phyloP scores from a whole-genome alignment of 2,797 vertebrate species.

The Paramormyrops hopkinsi region DNA sequence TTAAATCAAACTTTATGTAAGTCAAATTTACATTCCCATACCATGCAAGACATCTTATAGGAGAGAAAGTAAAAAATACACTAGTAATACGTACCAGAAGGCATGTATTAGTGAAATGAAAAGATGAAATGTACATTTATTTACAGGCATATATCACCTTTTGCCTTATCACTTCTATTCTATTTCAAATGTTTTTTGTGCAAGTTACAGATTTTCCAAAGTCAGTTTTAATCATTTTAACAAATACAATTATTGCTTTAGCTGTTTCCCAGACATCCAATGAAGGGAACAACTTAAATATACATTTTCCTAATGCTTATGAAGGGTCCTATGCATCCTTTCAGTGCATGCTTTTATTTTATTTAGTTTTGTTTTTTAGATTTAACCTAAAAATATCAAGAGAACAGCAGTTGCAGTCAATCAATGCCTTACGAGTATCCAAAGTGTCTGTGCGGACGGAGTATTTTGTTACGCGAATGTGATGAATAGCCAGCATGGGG shows the following conservation, averaged over 20 bases:
- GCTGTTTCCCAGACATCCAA: background rate
- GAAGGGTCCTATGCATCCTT: background rate
- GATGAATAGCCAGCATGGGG: conserved; percentile 60
- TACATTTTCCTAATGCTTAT: background rate
- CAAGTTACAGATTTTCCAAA: background rate
- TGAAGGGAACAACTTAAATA: background rate
- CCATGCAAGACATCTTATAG: background rate
- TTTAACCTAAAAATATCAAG: background rate
- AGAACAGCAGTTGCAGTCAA: background rate
- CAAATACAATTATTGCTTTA: background rate
- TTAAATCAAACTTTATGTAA: background rate
- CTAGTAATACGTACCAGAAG: background rate
- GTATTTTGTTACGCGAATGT: conserved; percentile 59
- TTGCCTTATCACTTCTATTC: background rate
- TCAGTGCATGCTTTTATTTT: background rate
- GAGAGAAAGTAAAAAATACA: background rate
- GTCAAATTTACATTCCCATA: background rate
- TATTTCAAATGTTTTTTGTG: background rate
- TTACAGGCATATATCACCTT: background rate
- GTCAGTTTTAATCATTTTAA: background rate
- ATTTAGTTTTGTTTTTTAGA: background rate
- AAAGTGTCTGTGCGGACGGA: conserved; percentile 43
- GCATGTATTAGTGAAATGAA: background rate
- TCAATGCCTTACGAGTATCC: background rate
- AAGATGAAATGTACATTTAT: background rate